A percentile compares a stretch with the other conserved stretches of the same genome.
These are phyloP conservation scores for Cataglyphis cursor DNA, from an alignment of 2,888 invertebrate genomes.

Conservation along the genomic window DNA sequence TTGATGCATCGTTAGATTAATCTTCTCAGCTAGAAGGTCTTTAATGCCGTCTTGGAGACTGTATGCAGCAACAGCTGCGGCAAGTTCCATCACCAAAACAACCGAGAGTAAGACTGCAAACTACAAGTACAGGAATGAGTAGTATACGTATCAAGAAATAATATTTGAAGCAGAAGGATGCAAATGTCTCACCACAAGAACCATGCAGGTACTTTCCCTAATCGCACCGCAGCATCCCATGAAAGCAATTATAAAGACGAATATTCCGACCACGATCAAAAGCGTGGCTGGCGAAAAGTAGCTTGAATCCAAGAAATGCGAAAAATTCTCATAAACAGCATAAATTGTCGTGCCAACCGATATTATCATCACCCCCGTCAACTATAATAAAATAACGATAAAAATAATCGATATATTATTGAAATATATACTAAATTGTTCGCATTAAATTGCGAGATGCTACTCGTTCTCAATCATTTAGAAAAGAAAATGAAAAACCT, in stretches of 20 bases:
- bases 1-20: conserved; percentile 87
- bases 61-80: conserved; percentile 89
- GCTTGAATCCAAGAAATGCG: conserved; percentile 88
- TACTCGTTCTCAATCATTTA: neutral
- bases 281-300: conserved; percentile 93
- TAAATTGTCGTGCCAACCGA: conserved; percentile 90
- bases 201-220: conserved; percentile 92
- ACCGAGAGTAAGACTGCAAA: conserved; percentile 88
- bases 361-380: conserved; percentile 91
- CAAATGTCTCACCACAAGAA: conserved; percentile 88
- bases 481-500: neutral
- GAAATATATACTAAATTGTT: neutral
- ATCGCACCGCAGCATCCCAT: conserved; percentile 94
- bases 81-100: conserved; percentile 89
- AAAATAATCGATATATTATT: neutral
- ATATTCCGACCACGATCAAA: conserved; percentile 92
- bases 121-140: conserved; percentile 79
- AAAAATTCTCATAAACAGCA: conserved; percentile 88
- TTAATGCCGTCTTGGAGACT: conserved; percentile 87
- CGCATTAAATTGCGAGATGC: neutral
- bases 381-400: conserved; percentile 85
- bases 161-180: conserved; percentile 1
- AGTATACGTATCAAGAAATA: neutral
- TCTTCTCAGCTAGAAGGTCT: conserved; percentile 85
- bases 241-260: conserved; percentile 93